Percentiles rank a stretch among this genome's conserved stretches.
These are phyloP conservation scores for Stenolophus ochropezus DNA, from an alignment of 2,888 invertebrate species.

Conservation along the genomic window DNA sequence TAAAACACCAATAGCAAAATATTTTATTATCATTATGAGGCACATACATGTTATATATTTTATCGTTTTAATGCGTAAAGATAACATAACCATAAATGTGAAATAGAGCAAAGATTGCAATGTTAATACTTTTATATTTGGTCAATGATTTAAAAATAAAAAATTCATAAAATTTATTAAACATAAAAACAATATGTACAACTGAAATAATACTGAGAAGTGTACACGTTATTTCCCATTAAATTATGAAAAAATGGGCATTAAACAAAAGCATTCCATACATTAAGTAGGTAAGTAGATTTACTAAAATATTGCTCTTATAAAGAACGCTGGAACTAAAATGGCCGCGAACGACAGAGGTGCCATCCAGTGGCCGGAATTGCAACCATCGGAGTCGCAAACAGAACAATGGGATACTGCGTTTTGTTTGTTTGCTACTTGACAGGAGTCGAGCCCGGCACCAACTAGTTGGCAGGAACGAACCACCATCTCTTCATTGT, in stretches of 20 bases:
- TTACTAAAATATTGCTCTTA: slow-evolving; percentile 31
- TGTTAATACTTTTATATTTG: background rate
- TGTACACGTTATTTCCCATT: slow-evolving; percentile 14
- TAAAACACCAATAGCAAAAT: background rate
- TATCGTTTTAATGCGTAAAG: too few relatives aligned
- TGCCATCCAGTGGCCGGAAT: slow-evolving; percentile 70
- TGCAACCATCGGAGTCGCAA: slow-evolving; percentile 76
- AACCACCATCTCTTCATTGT: slow-evolving; percentile 67
- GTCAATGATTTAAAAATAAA: background rate
- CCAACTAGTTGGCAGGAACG: slow-evolving; percentile 70
- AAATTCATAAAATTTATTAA: background rate
- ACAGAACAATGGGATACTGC: slow-evolving; percentile 68
- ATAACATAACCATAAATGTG: too few relatives aligned
- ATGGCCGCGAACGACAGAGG: slow-evolving; percentile 71
- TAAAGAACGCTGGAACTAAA: slow-evolving; percentile 67
- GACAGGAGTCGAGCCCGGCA: slow-evolving; percentile 69
- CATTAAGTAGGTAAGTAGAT: slow-evolving; percentile 36
- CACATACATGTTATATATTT: background rate
- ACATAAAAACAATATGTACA: background rate
- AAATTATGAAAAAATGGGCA: background rate
- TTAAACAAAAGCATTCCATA: slow-evolving; percentile 10
- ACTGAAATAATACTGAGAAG: background rate
- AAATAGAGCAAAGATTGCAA: too few relatives aligned
- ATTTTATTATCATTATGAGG: background rate
- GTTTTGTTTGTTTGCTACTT: slow-evolving; percentile 65